phyloP scores from a whole-genome alignment of 2,888 invertebrate species.

The Tortrix viridana region DNA sequence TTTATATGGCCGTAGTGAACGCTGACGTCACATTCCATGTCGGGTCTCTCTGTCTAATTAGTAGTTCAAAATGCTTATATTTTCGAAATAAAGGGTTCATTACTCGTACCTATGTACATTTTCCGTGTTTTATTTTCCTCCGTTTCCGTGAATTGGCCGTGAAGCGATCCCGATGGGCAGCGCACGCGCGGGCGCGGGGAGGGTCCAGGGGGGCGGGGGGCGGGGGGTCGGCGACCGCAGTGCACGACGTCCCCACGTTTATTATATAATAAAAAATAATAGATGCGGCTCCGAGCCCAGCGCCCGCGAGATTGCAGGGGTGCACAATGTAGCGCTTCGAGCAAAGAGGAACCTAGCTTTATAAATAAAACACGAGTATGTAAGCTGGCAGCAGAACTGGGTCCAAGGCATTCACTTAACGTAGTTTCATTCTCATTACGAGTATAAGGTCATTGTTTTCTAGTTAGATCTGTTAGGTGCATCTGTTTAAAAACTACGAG shows the following conservation, averaged over 20 bases:
- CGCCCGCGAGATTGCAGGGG: constrained; percentile 26
- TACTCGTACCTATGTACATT: background rate
- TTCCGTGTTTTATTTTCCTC: background rate
- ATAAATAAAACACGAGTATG: too few relatives aligned
- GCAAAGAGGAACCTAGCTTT: background rate
- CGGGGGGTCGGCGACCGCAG: constrained; percentile 61
- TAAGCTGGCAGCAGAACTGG: too few relatives aligned
- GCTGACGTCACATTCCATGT: too few relatives aligned
- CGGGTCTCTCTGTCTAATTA: too few relatives aligned
- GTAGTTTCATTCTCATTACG: too few relatives aligned
- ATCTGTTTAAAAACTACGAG: too few relatives aligned
- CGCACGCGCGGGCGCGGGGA: constrained; percentile 56
- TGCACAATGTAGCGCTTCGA: background rate
- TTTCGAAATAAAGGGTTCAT: too few relatives aligned
- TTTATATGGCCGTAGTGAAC: too few relatives aligned
- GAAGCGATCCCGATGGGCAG: constrained; percentile 35
- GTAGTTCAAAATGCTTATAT: too few relatives aligned
- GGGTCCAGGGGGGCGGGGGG: constrained; percentile 37
- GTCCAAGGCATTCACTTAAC: too few relatives aligned
- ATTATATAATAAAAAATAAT: constrained; percentile 71
- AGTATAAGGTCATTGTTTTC: too few relatives aligned
- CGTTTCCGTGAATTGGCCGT: constrained; percentile 22
- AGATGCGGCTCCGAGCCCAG: constrained; percentile 54
- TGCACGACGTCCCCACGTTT: constrained; percentile 65
- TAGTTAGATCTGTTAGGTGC: too few relatives aligned